Evolutionary conservation across 2,797 vertebrate genomes (phyloP).

Genomic region (Nannoperca obscura): DNA sequence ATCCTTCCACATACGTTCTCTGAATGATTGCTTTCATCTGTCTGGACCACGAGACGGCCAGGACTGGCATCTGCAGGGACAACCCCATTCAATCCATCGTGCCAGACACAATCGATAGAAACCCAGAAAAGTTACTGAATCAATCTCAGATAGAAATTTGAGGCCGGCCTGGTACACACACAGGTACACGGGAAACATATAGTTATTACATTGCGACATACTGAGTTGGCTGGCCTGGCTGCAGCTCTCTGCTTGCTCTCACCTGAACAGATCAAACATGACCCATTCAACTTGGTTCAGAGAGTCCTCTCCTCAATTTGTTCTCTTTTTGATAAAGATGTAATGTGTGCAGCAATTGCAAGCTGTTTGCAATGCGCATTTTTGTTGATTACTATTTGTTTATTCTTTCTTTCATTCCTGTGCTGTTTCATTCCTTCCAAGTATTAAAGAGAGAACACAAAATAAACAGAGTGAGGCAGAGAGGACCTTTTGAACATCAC

Average conservation of each 20-base stretch:
- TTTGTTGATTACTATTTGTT: conserved; percentile 39
- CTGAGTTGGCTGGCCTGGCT: conserved; percentile 45
- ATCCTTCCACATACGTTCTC: conserved; percentile 33
- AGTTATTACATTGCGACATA: conserved; percentile 65
- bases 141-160: conserved; percentile 50
- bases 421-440: background rate
- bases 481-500: conserved; percentile 54
- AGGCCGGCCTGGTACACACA: conserved; percentile 48
- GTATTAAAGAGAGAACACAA: conserved; percentile 13
- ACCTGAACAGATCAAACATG: background rate
- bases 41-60: background rate
- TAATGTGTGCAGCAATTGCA: conserved; percentile 9
- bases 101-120: conserved; percentile 53
- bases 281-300: conserved; percentile 23
- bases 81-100: conserved; percentile 20
- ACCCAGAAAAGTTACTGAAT: conserved; percentile 41
- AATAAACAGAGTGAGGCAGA: conserved; percentile 29
- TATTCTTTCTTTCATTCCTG: background rate
- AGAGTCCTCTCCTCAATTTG: conserved; percentile 38
- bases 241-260: conserved; percentile 20
- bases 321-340: background rate
- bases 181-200: conserved; percentile 55
- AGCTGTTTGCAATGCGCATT: conserved; percentile 11
- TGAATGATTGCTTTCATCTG: conserved; percentile 45
- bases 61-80: conserved; percentile 22